Conservation (phyloP, 2,113 vertebrate genomes). For the Barnardius zonarius region DNA sequence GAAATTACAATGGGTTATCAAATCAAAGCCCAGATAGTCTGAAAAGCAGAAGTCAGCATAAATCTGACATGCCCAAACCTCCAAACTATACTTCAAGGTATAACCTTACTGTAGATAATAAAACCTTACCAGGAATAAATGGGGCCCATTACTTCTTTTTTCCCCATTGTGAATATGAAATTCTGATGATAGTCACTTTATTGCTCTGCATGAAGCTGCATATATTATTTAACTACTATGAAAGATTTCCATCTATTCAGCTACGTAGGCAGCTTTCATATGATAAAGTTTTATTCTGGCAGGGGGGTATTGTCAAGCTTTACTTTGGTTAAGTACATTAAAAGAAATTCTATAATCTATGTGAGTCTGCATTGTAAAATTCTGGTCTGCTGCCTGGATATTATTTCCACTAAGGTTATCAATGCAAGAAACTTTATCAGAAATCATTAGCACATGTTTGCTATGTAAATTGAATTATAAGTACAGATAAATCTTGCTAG, state of each 20-base stretch:
- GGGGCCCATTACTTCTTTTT: not conserved
- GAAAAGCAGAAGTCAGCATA: not conserved
- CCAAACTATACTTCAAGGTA: not conserved
- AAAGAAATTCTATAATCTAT: constrained; percentile 7
- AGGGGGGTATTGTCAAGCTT: not conserved
- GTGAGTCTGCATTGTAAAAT: constrained; percentile 12
- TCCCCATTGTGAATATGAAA: constrained; percentile 23
- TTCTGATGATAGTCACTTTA: constrained; percentile 35
- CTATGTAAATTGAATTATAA: constrained; percentile 20
- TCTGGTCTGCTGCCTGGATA: not conserved
- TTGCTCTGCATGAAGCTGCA: constrained; percentile 14
- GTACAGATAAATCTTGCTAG: not conserved
- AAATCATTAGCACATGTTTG: constrained; percentile 17
- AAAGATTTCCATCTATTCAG: constrained; percentile 35
- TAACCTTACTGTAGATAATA: not conserved
- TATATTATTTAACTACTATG: constrained; percentile 35
- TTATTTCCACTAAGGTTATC: not conserved
- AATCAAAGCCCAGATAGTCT: not conserved
- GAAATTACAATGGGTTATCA: not conserved
- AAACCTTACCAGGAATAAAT: constrained; percentile 24
- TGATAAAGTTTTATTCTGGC: constrained; percentile 21
- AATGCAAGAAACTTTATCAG: not conserved
- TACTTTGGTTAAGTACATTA: constrained; percentile 10
- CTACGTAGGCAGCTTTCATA: not conserved
- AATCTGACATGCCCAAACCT: not conserved